Conservation (phyloP, 2,888 invertebrate genomes). For the Ptychoptera contaminata region DNA sequence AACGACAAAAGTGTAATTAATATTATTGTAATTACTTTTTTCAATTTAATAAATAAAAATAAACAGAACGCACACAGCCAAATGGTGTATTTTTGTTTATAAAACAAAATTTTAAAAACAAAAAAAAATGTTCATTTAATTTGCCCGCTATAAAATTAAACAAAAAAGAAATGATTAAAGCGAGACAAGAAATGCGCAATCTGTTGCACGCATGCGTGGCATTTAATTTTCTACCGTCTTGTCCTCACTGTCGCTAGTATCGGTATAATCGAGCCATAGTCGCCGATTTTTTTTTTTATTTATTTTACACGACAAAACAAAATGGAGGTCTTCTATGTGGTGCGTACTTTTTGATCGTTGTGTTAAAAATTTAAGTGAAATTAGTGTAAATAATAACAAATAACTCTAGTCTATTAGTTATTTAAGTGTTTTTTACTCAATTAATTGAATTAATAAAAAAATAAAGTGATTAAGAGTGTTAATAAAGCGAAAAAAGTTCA, state of each 20-base stretch:
- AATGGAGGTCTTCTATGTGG: slow-evolving; percentile 33
- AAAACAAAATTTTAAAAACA: too few species aligned
- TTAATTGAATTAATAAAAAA: neutral
- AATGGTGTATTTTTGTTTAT: neutral
- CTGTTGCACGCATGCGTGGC: too few species aligned
- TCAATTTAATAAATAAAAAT: neutral
- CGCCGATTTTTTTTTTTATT: slow-evolving; percentile 5
- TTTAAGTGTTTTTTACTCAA: neutral
- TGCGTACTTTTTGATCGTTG: slow-evolving; percentile 27
- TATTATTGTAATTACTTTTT: slow-evolving; percentile 3
- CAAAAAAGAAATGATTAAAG: neutral
- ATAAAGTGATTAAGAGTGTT: neutral
- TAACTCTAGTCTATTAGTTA: slow-evolving; percentile 9
- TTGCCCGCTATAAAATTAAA: neutral
- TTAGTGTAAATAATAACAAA: slow-evolving; percentile 9
- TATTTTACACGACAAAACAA: slow-evolving; percentile 21
- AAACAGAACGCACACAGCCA: neutral
- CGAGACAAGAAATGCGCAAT: neutral
- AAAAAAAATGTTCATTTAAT: neutral
- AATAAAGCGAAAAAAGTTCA: neutral
- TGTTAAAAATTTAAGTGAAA: slow-evolving; percentile 2
- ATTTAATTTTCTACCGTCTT: too few species aligned
- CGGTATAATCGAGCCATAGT: neutral
- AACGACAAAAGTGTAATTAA: slow-evolving; percentile 16
- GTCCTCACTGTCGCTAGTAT: too few species aligned